phyloP scores from a whole-genome alignment of 1,140 invertebrate species.

The Metaphire vulgaris region DNA sequence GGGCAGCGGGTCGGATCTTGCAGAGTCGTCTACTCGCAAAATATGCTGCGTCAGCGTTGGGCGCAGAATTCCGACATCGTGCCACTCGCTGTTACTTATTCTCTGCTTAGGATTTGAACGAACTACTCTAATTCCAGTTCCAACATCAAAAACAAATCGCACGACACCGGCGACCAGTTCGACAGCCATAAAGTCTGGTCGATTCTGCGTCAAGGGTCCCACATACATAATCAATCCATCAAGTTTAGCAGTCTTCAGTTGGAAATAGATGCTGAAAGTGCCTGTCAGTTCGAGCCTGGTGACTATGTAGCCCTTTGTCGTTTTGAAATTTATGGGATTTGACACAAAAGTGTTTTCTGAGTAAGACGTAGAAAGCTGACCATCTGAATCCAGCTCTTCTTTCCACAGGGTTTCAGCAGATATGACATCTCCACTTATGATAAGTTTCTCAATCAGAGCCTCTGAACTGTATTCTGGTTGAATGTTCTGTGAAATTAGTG shows the following conservation, averaged over 20 bases:
- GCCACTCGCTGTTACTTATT: slow-evolving; percentile 89
- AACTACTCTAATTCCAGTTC: slow-evolving; percentile 41
- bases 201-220: slow-evolving; percentile 64
- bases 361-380: background rate
- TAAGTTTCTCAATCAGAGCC: background rate
- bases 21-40: slow-evolving; percentile 81
- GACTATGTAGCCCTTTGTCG: slow-evolving; percentile 79
- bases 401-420: background rate
- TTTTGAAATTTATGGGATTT: slow-evolving; percentile 84
- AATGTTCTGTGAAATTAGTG: too few species aligned
- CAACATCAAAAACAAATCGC: slow-evolving; percentile 46
- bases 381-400: background rate
- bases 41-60: slow-evolving; percentile 80
- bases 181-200: slow-evolving; percentile 45
- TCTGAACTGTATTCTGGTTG: too few species aligned
- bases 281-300: slow-evolving; percentile 81
- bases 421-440: background rate
- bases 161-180: slow-evolving; percentile 44
- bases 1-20: slow-evolving; percentile 61
- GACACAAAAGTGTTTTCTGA: slow-evolving; percentile 66
- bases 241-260: slow-evolving; percentile 57
- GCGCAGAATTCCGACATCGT: slow-evolving; percentile 77
- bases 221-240: slow-evolving; percentile 44
- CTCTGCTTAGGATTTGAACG: slow-evolving; percentile 47
- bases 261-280: slow-evolving; percentile 80